Percentiles rank a stretch among this genome's conserved stretches.
These are phyloP conservation scores for Drosophila quadrilineata DNA, from an alignment of 1,140 invertebrate species.

Conservation along the genomic window DNA sequence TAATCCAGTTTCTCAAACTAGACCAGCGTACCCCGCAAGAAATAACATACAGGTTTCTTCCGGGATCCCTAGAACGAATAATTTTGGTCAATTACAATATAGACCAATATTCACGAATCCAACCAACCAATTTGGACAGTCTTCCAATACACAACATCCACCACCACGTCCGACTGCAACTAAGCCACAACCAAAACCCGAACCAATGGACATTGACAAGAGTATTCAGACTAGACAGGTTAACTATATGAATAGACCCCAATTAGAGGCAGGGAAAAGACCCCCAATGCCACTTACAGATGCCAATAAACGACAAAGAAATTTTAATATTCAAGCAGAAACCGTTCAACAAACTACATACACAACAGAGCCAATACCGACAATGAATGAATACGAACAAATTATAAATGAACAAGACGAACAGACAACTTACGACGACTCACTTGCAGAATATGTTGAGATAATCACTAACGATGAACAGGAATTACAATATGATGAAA, in stretches of 20 bases:
- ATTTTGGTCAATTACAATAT: background rate
- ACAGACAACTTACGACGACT: no score
- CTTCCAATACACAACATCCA: constrained; percentile 1
- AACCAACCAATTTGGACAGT: background rate
- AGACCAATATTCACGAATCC: background rate
- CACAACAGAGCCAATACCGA: background rate
- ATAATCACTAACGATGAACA: background rate
- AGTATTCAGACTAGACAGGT: constrained; percentile 14
- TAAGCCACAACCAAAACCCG: background rate
- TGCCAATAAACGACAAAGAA: background rate
- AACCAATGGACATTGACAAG: constrained; percentile 8
- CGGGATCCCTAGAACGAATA: no score
- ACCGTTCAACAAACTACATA: background rate
- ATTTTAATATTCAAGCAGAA: background rate
- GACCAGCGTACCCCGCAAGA: no score
- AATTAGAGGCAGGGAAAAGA: background rate
- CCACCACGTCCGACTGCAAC: background rate
- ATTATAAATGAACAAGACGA: no score
- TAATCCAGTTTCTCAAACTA: no score
- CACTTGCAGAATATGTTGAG: background rate
- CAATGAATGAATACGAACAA: background rate
- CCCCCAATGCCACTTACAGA: background rate
- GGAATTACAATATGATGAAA: background rate
- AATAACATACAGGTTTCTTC: no score
- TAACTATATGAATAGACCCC: constrained; percentile 19